Conservation (phyloP, 1,140 invertebrate species). For the Drosophila novamexicana region DNA sequence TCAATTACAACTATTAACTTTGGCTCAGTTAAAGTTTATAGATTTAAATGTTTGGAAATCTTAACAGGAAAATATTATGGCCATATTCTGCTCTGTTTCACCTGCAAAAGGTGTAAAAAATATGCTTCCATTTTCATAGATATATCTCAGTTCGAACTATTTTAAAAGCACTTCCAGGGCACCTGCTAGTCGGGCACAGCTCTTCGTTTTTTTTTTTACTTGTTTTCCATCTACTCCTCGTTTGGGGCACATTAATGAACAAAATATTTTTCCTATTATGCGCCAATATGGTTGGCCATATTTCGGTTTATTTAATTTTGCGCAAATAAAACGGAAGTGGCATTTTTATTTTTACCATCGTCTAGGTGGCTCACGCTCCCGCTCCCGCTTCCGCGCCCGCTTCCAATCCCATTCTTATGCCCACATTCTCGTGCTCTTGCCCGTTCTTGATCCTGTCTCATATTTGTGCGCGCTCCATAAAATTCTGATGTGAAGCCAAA, state of each 20-base stretch:
- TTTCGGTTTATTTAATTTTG: constrained; percentile 83
- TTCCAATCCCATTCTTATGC: neutral
- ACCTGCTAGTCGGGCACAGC: constrained; percentile 6
- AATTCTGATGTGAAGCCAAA: constrained; percentile 71
- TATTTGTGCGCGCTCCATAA: constrained; percentile 77
- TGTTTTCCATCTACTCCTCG: constrained; percentile 55
- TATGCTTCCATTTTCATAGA: no score
- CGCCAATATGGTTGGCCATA: constrained; percentile 81
- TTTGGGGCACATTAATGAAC: constrained; percentile 71
- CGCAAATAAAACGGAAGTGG: constrained; percentile 82
- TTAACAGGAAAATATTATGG: no score
- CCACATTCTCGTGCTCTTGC: neutral
- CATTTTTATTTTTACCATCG: constrained; percentile 68
- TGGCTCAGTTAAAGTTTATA: no score
- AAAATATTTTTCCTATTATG: constrained; percentile 82
- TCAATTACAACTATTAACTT: no score
- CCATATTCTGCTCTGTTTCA: no score
- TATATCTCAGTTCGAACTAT: neutral
- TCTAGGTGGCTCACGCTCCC: constrained; percentile 22
- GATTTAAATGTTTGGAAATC: no score
- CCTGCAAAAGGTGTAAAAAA: no score
- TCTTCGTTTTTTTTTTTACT: constrained; percentile 14
- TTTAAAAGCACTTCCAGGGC: constrained; percentile 3
- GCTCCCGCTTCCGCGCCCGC: neutral
- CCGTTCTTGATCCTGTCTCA: constrained; percentile 47